Evolutionary conservation across 2,113 vertebrate species (phyloP).

Genomic region (Ptilorrhoa leucosticta): DNA sequence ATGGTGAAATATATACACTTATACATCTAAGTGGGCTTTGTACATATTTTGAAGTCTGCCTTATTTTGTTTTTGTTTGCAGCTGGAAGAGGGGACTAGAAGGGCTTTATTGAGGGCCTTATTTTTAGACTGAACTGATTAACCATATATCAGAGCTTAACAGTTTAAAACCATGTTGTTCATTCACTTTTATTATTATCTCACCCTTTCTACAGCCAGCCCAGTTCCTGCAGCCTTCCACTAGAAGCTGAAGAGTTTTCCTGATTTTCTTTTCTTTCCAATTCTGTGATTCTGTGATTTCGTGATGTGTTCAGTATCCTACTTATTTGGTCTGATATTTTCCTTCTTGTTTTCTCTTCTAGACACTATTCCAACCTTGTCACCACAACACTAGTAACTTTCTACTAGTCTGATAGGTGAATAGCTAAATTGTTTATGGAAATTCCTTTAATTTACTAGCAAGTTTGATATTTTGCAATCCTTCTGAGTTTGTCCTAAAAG

Average conservation of each 20-base stretch:
- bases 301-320: neutral
- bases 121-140: neutral
- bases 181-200: neutral
- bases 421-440: neutral
- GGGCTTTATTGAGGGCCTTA: neutral
- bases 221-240: neutral
- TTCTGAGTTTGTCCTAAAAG: neutral
- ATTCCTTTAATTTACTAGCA: neutral
- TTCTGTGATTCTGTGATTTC: neutral
- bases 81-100: neutral
- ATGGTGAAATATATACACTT: neutral
- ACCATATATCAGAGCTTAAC: neutral
- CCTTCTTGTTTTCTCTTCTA: neutral
- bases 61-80: neutral
- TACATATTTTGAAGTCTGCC: neutral
- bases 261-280: neutral
- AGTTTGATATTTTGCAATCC: neutral
- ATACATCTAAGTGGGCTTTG: neutral
- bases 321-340: neutral
- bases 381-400: neutral
- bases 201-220: neutral
- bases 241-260: neutral
- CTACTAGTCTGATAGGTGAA: neutral
- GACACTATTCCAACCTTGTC: neutral
- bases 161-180: neutral